phyloP scores from a whole-genome alignment of 1,140 invertebrate genomes.

The Drosophila malerkotliana region DNA sequence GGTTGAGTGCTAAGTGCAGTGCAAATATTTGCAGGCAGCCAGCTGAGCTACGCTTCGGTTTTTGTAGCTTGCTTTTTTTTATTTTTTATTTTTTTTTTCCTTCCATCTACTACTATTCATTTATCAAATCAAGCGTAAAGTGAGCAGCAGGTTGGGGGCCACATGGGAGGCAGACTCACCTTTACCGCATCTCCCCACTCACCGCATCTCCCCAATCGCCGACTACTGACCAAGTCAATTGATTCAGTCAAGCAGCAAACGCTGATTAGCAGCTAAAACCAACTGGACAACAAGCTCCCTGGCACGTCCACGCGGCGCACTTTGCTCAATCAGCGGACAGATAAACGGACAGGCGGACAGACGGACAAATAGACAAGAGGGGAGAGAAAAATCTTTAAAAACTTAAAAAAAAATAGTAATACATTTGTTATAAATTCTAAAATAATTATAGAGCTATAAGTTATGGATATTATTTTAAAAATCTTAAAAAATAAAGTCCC shows the following conservation, averaged over 20 bases:
- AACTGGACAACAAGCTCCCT: slow-evolving; percentile 43
- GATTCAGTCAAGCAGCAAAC: slow-evolving; percentile 68
- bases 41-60: slow-evolving; percentile 47
- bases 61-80: slow-evolving; percentile 6
- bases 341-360: slow-evolving; percentile 2
- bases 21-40: slow-evolving; percentile 72
- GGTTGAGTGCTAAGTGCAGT: slow-evolving; percentile 71
- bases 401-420: not conserved
- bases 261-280: slow-evolving; percentile 71
- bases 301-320: slow-evolving; percentile 41
- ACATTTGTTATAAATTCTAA: not conserved
- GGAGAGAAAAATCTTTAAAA: not conserved
- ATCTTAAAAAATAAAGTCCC: not conserved
- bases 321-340: slow-evolving; percentile 42
- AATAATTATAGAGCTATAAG: not conserved
- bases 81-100: not conserved
- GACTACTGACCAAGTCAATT: slow-evolving; percentile 56
- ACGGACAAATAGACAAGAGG: not conserved
- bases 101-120: slow-evolving; percentile 57
- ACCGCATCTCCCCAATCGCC: not conserved
- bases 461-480: too few species aligned
- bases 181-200: not conserved
- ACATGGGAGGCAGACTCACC: slow-evolving; percentile 31
- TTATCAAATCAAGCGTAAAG: slow-evolving; percentile 75
- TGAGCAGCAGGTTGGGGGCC: slow-evolving; percentile 37